Evolutionary conservation across 1,140 invertebrate species (phyloP), one percentile per base, ranked within the genome.

Genomic region (Colletes latitarsis): DNA sequence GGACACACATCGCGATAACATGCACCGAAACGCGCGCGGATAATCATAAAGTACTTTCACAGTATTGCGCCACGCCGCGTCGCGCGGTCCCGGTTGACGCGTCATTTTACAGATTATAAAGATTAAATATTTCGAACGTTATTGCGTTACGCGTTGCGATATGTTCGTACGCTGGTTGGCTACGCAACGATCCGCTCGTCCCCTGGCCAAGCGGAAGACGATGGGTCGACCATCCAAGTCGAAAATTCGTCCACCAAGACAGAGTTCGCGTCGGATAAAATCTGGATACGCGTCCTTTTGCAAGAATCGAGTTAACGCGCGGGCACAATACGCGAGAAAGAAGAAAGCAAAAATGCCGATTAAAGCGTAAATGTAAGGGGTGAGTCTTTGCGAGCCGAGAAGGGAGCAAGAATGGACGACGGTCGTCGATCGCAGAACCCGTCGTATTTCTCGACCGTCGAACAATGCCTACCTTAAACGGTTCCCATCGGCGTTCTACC

Each of bases 391-490:
- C 43, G 68, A 41, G 4, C 62, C 15, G 60, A 39, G 67, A 68
- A 77, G 72, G 64, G 57, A 58, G 76, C 53, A 77, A 73, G 67
- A 77, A 64, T 70, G 68, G 52, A 30, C 58, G 6, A 43, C 43
- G 43, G 6, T 53, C 43, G 43, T 49, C 62, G 5, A 15, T 52
- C 30, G 49, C 30, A 52, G 60, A 66, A 67, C 43, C 80, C 67
- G 72, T 87, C 77, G 70, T 69, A 84, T 83, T 81, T 79, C 49
- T 60, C 63, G 53, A 17, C n/a, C 6, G 4, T 14, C 73, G 86
- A 89, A 89, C 88, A 89, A 89, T 89, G 77, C 49, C 17, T 39
- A 62, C 49, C 70, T 88, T 89, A 87, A 89, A 89, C 80, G 88
- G 55, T 58, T 39, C 46, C 77, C 86, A 84, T 83, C 82, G 55